These are phyloP conservation scores for Cheilosia variabilis DNA, from an alignment of 2,888 invertebrate genomes.

Conservation along the genomic window DNA sequence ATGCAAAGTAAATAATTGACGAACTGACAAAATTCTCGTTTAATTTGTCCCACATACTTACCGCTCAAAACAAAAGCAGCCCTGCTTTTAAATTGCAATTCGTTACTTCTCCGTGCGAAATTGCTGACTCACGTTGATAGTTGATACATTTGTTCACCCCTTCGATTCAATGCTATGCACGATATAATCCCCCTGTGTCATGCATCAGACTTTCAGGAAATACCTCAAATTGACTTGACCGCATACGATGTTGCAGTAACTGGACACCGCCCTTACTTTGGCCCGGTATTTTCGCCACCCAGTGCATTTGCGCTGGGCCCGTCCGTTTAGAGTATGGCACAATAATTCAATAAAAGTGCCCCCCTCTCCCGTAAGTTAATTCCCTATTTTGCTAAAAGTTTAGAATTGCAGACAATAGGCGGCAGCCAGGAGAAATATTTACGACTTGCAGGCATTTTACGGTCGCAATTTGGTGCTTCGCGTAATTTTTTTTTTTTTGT, in stretches of 20 bases:
- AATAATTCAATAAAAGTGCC: constrained; percentile 24
- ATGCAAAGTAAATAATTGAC: no score
- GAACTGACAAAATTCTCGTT: no score
- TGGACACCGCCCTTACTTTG: background rate
- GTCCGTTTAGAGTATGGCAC: background rate
- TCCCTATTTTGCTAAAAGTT: constrained; percentile 4
- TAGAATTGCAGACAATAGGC: constrained; percentile 32
- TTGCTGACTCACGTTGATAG: no score
- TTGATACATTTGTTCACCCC: no score
- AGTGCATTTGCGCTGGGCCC: background rate
- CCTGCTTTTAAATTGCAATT: no score
- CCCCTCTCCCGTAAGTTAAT: background rate
- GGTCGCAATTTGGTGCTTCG: constrained; percentile 36
- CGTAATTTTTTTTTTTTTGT: constrained; percentile 4
- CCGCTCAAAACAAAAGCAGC: no score
- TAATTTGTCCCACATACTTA: no score
- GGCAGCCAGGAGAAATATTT: constrained; percentile 34
- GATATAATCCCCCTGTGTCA: background rate
- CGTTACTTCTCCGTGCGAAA: no score
- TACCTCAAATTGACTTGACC: background rate
- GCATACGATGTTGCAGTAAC: background rate
- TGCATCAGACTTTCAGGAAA: background rate
- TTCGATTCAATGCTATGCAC: no score
- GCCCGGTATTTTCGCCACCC: background rate
- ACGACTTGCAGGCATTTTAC: constrained; percentile 44